Base-by-base conservation (phyloP, 2,797 vertebrate species). In the Coranthus polyacanthus region DNA sequence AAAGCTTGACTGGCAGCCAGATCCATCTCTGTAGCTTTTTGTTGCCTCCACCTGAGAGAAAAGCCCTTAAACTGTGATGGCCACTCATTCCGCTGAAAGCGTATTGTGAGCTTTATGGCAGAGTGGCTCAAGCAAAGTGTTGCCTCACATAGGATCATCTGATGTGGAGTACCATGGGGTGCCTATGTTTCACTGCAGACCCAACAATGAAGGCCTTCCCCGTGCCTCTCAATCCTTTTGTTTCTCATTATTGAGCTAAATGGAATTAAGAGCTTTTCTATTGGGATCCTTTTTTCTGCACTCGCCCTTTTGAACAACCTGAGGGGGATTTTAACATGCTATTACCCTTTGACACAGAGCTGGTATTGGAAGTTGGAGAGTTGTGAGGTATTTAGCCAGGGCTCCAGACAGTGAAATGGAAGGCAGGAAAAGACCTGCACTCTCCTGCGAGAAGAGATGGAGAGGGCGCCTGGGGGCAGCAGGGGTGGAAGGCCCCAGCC, bases 291-390 rank as follows among this genome's bases (percentile, higher is more conserved):
- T 76, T 83, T 67, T 26, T 34, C 63, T 70, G 65, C 72, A 68
- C 62, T 85, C 68, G 62, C 82, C 82, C 82, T 90, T 88, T 90
- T 84, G 78, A 91, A 91, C 88, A 90, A 92, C 89, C 85, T 84
- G 76, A 82, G 90, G 90, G 87, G 86, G 79, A 89, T 91, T 92
- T 92, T 90, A 91, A 92, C 92, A 91, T 92, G 90, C 89, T 85
- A 90, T 93, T 92, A 91, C 81, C 92, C 91, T 92, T 88, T 92
- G 90, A 91, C 90, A 91, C 81, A 65, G 77, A 46, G 77, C 54
- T 34, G 65, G 64, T 81, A 79, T 84, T 83, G 84, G 85, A 87
- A 83, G 85, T 79, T 55, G 79, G 55, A 85, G 76, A 85, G 84
- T 87, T 84, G 86, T 81, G 84, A 87, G 86, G 84, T 87, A 91